Evolutionary conservation across 2,113 vertebrate species (phyloP), one percentile per base, ranked within the genome.

Genomic region (Crypturellus undulatus): DNA sequence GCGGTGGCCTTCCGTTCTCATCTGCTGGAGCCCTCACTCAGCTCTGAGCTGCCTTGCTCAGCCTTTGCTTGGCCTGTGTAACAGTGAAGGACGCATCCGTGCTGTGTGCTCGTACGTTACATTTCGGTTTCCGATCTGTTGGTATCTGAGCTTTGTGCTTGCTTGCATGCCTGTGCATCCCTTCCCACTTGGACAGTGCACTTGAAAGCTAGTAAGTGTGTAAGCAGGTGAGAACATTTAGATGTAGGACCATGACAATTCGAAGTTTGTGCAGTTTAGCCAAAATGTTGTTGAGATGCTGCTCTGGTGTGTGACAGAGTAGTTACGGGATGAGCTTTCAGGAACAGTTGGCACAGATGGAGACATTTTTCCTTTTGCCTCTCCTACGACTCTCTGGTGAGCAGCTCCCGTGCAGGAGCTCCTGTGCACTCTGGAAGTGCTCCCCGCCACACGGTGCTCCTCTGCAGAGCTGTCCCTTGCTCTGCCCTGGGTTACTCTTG

Each of bases 1-100:
- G 38, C 72, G 16, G 14, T 13, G 2, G 1, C 22, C 59, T 58
- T 60, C 59, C 18, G 42, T 67, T 62, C 58, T 58, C 47, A 3
- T 0, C 0, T 58, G 28, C 70, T 60, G 58, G 59, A 59, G 17
- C 1, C 1, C 25, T 67, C 14, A 21, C 17, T 0, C 0, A 0
- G 51, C 54, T 70, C 60, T 78, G 36, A 47, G 45, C 56, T 60
- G 25, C 19, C 11, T 76, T 91, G 60, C 47, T 81, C 24, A 36
- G 75, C 14, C 47, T 63, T 40, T 25, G 36, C 22, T 59, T 70
- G 24, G 12, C 51, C 24, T 76, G 0, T 24, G 6, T 11, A 67
- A 52, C 42, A 76, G 63, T 32, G 65, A 47, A 62, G 60, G 21
- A 19, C 14, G 4, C 8, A 4, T 24, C 6, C 34, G 22, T 80